A percentile compares a stretch with the other conserved stretches of the same genome.
phyloP scores from a whole-genome alignment of 1,140 invertebrate genomes.

The Heliconius melpomene region DNA sequence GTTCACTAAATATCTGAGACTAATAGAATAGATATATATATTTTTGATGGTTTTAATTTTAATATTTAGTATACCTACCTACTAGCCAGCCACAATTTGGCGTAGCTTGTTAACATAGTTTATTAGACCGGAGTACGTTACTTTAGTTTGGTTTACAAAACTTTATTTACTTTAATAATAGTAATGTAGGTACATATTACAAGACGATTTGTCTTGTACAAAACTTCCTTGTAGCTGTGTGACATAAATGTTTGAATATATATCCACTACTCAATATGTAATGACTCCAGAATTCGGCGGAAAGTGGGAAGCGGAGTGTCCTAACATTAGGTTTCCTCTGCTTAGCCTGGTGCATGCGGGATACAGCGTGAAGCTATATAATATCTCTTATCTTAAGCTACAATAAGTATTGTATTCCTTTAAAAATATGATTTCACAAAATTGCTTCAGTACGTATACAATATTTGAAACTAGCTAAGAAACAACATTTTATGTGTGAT shows the following conservation, averaged over 20 bases:
- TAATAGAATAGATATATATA: not conserved
- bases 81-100: not conserved
- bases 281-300: too few relatives aligned
- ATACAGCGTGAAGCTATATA: too few relatives aligned
- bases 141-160: not conserved
- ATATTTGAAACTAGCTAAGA: not conserved
- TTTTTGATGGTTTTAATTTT: not conserved
- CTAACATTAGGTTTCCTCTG: too few relatives aligned
- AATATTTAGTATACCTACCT: not conserved
- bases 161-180: not conserved
- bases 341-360: too few relatives aligned
- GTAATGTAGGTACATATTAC: too few relatives aligned
- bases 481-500: not conserved
- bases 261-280: too few relatives aligned
- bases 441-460: not conserved
- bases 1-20: not conserved
- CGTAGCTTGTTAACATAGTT: not conserved
- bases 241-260: too few relatives aligned
- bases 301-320: too few relatives aligned
- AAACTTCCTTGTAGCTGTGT: too few relatives aligned
- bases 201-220: too few relatives aligned
- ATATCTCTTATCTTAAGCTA: not conserved
- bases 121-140: not conserved
- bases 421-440: not conserved
- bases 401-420: not conserved